Evolutionary conservation across 2,888 invertebrate genomes (phyloP), one percentile per base, ranked within the genome.

Genomic region (Rhagonycha lutea): DNA sequence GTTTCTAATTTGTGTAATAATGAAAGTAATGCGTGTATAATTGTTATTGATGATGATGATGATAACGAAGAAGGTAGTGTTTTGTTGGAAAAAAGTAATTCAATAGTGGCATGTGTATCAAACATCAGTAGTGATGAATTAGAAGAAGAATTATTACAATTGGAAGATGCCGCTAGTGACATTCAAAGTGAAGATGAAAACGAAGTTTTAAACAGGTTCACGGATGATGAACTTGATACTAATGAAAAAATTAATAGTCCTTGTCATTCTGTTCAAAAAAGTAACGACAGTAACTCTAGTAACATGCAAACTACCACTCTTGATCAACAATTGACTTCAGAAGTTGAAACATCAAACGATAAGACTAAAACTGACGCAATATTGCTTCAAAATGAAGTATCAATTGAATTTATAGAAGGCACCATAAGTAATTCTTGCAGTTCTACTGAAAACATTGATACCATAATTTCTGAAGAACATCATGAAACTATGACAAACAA

Each of bases 141-240:
- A 26, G 72, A 72, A 72, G 72, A 72, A 5, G 72, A 23, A 14
- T 26, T 72, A 63, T 60, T 72, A 68, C 61, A 68, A 11, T 67
- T 47, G 47, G 72, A 72, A 28, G 72, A 72, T 32, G 61, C 63
- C 2, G 67, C 26, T 69, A 14, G 26, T 69, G 62, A 69, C 14
- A 65, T 69, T 24, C 24, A 32, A 73, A 32, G 69, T 69, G 73
- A 73, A 69, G 73, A 73, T 26, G 73, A 63, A 47, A 73, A 47
- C 3, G 47, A 47, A 47, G n/a, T 73, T 24, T 29, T 72, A 29
- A 72, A 68, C 26, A 67, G 14, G 10, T 72, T 61, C 28, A n/a
- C 8, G 11, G 32, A 28, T n/a, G 72, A 68, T 2, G 68, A 47
- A 47, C n/a, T 7, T n/a, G n/a, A 47, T 47, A n/a, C 47, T n/a